Evolutionary conservation across 2,888 invertebrate species (phyloP), one percentile per base, ranked within the genome.

Genomic region (Diabrotica balteata): DNA sequence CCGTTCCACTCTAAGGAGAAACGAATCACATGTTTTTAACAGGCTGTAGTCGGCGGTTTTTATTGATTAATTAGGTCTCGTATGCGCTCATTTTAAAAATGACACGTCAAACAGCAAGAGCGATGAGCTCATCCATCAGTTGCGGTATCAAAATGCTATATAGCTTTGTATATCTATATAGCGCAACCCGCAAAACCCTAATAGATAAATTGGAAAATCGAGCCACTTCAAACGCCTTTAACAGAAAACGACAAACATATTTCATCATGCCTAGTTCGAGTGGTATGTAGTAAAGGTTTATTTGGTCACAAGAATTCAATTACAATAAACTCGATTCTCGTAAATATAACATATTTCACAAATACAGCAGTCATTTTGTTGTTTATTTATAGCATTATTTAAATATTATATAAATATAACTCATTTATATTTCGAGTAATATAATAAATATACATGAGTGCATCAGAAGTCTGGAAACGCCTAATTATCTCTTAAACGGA

Each of bases 41-140:
- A 50, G 17, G 44, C 42, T 9, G 42, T 54, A n/a, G 54, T 54
- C 47, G 47, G 47, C 59, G 54, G 52, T 45, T 59, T 54, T 59
- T 47, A 71, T 68, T 78, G 77, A 78, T 79, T 80, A 79, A 80
- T 79, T 80, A 79, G 72, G 70, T 72, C 71, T 76, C 72, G 72
- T 75, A 71, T 59, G 62, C 66, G 77, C 75, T 78, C 76, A 76
- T 77, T 80, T 76, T 64, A 68, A 78, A 78, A 79, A 76, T 75
- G 76, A 75, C 72, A 74, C 75, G 77, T 80, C 79, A 76, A 76
- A 77, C 72, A 62, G 72, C 74, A 79, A 80, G 80, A 80, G 78
- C 76, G 77, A 80, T 80, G 73, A 76, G 71, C 77, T 75, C 76
- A 80, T 75, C 72, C 69, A 72, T 72, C 72, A 72, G 57, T 60